Conservation (phyloP, 1,140 invertebrate species). For the Pseudobourletiella spinata region DNA sequence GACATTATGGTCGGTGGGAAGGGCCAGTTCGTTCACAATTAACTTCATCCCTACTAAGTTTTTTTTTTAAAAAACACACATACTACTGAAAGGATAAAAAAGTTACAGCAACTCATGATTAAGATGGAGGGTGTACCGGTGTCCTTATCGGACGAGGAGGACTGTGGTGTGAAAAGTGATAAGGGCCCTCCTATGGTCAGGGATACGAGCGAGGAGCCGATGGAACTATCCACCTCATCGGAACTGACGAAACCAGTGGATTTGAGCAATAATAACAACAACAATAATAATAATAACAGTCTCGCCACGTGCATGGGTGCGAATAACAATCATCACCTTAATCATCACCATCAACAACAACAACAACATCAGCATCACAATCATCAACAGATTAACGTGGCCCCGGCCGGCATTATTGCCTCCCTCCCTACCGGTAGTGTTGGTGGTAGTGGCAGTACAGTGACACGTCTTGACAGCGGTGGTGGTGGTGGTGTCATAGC, state of each 20-base stretch:
- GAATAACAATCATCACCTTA: constrained; percentile 13
- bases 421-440: constrained; percentile 2
- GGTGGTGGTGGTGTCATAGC: too few species aligned
- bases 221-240: constrained; percentile 18
- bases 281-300: constrained; percentile 14
- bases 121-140: constrained; percentile 13
- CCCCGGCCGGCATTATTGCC: neutral
- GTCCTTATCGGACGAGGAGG: constrained; percentile 1
- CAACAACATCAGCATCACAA: constrained; percentile 5
- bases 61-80: too few species aligned
- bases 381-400: neutral
- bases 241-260: constrained; percentile 33
- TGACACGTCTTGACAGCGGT: neutral
- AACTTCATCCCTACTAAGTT: too few species aligned
- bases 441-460: neutral
- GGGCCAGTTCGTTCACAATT: too few species aligned
- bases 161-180: constrained; percentile 3
- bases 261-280: constrained; percentile 34
- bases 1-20: too few species aligned
- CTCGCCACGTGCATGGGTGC: neutral
- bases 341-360: constrained; percentile 5
- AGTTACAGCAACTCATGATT: constrained; percentile 8
- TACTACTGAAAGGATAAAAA: too few species aligned
- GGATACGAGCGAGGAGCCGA: constrained; percentile 8
- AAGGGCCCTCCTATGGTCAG: neutral